These are phyloP conservation scores for Drosophila arawakana DNA, from an alignment of 1,140 invertebrate species.

Conservation along the genomic window DNA sequence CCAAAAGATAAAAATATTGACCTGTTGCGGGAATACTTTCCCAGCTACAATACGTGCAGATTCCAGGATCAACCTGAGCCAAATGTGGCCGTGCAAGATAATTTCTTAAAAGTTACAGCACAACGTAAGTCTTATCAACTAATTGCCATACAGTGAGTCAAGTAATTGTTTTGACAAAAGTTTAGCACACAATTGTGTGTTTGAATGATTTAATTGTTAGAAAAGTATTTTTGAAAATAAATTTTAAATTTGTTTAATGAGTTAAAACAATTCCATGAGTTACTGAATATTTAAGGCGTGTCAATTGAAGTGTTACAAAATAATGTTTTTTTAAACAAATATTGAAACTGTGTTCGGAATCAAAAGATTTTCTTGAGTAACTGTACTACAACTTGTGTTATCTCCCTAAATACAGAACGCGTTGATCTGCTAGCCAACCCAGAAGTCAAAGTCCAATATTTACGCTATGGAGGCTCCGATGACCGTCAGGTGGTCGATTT, in stretches of 20 bases:
- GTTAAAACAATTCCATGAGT: not conserved
- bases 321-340: no score
- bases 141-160: not conserved
- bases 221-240: no score
- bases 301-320: no score
- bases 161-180: not conserved
- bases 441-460: slow-evolving; percentile 49
- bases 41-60: slow-evolving; percentile 51
- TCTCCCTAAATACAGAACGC: slow-evolving; percentile 33
- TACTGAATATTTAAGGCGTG: no score
- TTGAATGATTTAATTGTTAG: no score
- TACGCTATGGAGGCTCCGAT: slow-evolving; percentile 55
- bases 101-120: slow-evolving; percentile 44
- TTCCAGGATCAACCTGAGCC: slow-evolving; percentile 60
- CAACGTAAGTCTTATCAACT: slow-evolving; percentile 45
- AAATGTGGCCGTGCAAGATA: slow-evolving; percentile 46
- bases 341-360: no score
- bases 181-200: no score
- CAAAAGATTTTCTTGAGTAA: not conserved
- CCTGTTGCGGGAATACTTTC: slow-evolving; percentile 64
- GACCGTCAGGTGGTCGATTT: slow-evolving; percentile 69
- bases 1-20: slow-evolving; percentile 40
- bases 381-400: not conserved
- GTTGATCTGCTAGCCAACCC: slow-evolving; percentile 26
- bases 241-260: no score